Evolutionary conservation across 92 coral and sea anemone species (phyloP), one percentile per base, ranked within the genome.

Genomic region (Virgularia gustaviana): DNA sequence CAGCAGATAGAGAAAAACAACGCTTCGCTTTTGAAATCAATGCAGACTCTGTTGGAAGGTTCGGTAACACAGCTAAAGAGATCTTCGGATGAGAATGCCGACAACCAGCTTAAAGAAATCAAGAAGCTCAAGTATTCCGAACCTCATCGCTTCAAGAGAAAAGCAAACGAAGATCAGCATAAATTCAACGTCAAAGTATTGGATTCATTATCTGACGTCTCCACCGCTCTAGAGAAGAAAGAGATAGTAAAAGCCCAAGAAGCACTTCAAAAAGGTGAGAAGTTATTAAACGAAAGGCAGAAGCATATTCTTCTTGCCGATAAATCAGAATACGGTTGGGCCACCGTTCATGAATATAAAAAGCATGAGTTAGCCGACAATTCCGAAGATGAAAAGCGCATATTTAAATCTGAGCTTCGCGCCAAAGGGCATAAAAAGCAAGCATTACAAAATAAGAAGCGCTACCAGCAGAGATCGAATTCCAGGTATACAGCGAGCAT

Each of bases 111-210:
- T 9, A 41, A 41, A n/a, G 47, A 41, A 41, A 41, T 41, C n/a
- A 41, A 41, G 47, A 41, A 41, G 47, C n/a, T 41, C 9, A 41
- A 41, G 47, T 41, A 41, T 41, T 41, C 47, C n/a, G 47, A 41
- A 41, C 47, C 47, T n/a, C n/a, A n/a, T n/a, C n/a, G n/a, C n/a
- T 62, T 62, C 65, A 30, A 27, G n/a, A 27, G 3, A 20, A 59
- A 59, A 32, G 65, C 65, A 10, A 32, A 24, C 25, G 68, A 61
- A 61, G 68, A 61, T 19, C 68, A 61, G 37, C 41, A 4, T 32
- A 61, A 61, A 13, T 61, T 62, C 9, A 62, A 62, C 27, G 12
- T 62, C 15, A 66, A 42, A 22, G 8, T 66, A 16, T 37, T 38
- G 31, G 73, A 66, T 42, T 66, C 73, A 22, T 0, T 44, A 18